Percentiles rank a stretch among this genome's conserved stretches.
Conservation (phyloP, 1,140 invertebrate species). For the Halesus radiatus region DNA sequence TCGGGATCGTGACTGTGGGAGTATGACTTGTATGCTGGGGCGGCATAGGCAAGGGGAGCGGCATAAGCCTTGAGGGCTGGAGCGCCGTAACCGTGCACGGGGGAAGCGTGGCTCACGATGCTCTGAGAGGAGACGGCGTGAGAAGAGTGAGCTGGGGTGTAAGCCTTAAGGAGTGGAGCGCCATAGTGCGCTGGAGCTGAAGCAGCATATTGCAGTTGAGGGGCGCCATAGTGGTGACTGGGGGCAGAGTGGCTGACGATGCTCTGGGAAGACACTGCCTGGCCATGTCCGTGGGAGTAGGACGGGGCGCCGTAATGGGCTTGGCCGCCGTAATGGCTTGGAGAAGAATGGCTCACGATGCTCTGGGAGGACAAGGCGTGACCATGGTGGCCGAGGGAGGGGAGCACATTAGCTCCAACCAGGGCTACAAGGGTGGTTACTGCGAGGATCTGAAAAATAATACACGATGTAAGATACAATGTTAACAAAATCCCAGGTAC, state of each 20-base stretch:
- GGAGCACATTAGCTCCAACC: constrained; percentile 64
- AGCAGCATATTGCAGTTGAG: constrained; percentile 52
- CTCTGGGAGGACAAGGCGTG: constrained; percentile 65
- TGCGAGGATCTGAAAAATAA: not conserved
- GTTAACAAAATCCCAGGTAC: too few relatives aligned
- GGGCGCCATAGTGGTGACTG: constrained; percentile 51
- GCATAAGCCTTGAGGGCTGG: constrained; percentile 36
- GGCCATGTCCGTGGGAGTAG: constrained; percentile 56
- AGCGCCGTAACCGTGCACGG: constrained; percentile 37
- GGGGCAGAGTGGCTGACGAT: constrained; percentile 65
- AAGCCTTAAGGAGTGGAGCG: constrained; percentile 36
- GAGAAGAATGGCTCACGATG: constrained; percentile 62
- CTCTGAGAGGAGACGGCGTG: constrained; percentile 65
- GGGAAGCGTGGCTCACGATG: constrained; percentile 63
- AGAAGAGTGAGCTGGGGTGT: not conserved
- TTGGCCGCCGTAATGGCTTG: constrained; percentile 44
- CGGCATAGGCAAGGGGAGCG: constrained; percentile 54
- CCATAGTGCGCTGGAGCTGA: constrained; percentile 35
- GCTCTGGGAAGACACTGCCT: constrained; percentile 67
- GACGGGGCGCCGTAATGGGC: constrained; percentile 42
- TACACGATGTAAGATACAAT: too few relatives aligned
- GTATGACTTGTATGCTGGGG: constrained; percentile 59
- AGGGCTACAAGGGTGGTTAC: constrained; percentile 60
- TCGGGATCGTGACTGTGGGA: constrained; percentile 49
- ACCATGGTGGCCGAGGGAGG: not conserved